A percentile compares a stretch with the other conserved stretches of the same genome.
Evolutionary conservation across 92 coral and sea anemone genomes (phyloP).

Genomic region (Paramuricea clavata): DNA sequence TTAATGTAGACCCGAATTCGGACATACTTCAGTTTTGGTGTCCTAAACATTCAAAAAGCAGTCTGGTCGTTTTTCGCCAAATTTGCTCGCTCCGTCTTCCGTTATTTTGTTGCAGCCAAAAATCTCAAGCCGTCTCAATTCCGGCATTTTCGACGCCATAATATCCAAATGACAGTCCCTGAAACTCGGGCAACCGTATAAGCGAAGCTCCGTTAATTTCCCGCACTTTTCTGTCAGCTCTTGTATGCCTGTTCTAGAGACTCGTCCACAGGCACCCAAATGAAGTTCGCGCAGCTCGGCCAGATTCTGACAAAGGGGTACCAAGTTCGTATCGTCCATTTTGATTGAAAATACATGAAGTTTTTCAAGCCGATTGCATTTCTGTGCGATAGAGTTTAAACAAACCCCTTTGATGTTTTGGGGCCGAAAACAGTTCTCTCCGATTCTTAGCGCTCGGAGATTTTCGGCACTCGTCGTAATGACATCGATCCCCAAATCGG

Average conservation of each 20-base stretch:
- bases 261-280: slow-evolving; percentile 84
- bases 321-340: slow-evolving; percentile 75
- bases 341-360: slow-evolving; percentile 71
- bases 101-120: slow-evolving; percentile 69
- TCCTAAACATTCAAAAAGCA: slow-evolving; percentile 26
- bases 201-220: slow-evolving; percentile 60
- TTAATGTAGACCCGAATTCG: not conserved
- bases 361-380: slow-evolving; percentile 72
- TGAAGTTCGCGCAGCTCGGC: slow-evolving; percentile 70
- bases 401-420: slow-evolving; percentile 74
- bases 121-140: slow-evolving; percentile 71
- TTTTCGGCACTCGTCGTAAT: slow-evolving; percentile 78
- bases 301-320: slow-evolving; percentile 65
- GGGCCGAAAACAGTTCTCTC: slow-evolving; percentile 81
- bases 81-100: slow-evolving; percentile 30
- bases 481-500: slow-evolving; percentile 75
- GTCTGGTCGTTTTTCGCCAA: slow-evolving; percentile 23
- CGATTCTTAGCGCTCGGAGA: slow-evolving; percentile 70
- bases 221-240: slow-evolving; percentile 70
- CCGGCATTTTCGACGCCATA: slow-evolving; percentile 56
- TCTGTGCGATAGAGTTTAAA: slow-evolving; percentile 66
- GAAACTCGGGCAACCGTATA: slow-evolving; percentile 73
- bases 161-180: slow-evolving; percentile 53
- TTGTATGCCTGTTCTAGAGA: slow-evolving; percentile 69
- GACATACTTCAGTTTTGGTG: not conserved